Conservation (phyloP, 53 echinoderm and acorn worm species). For the Holothuria leucospilota region DNA sequence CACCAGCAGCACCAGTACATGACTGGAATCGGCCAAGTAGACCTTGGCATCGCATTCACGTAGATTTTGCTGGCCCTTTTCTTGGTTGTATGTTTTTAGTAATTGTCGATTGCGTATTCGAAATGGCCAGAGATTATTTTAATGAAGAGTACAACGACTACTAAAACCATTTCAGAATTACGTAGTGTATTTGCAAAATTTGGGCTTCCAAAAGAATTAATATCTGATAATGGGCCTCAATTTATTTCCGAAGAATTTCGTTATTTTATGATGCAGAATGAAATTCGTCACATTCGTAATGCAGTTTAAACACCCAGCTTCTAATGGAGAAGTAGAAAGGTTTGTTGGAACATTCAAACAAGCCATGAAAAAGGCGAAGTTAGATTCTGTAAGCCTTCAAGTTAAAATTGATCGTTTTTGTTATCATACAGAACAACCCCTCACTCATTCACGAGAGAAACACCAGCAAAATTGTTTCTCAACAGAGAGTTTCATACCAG, state of each 20-base stretch:
- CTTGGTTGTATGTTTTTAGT: slow-evolving; percentile 61
- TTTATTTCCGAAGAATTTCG: slow-evolving; percentile 33
- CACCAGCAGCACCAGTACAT: slow-evolving; percentile 59
- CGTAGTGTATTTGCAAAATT: slow-evolving; percentile 26
- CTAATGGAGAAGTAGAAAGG: slow-evolving; percentile 12
- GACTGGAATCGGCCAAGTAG: slow-evolving; percentile 62
- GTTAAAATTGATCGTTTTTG: background rate
- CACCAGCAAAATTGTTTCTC: slow-evolving; percentile 3
- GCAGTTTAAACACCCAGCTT: slow-evolving; percentile 32
- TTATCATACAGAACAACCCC: slow-evolving; percentile 8
- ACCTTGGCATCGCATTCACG: slow-evolving; percentile 68
- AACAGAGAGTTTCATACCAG: background rate
- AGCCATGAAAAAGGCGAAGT: no score
- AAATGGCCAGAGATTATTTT: slow-evolving; percentile 68
- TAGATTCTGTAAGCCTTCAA: background rate
- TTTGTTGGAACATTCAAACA: slow-evolving; percentile 39
- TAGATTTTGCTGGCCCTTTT: slow-evolving; percentile 75
- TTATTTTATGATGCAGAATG: slow-evolving; percentile 29
- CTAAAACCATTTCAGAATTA: slow-evolving; percentile 21
- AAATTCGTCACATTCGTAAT: background rate
- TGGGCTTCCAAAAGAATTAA: slow-evolving; percentile 21
- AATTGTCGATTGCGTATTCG: slow-evolving; percentile 61
- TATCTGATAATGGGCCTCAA: no score
- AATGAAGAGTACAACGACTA: slow-evolving; percentile 57
- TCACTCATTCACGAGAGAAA: background rate